These are phyloP conservation scores for Eremobia ochroleuca DNA, from an alignment of 2,888 invertebrate species.

Conservation along the genomic window DNA sequence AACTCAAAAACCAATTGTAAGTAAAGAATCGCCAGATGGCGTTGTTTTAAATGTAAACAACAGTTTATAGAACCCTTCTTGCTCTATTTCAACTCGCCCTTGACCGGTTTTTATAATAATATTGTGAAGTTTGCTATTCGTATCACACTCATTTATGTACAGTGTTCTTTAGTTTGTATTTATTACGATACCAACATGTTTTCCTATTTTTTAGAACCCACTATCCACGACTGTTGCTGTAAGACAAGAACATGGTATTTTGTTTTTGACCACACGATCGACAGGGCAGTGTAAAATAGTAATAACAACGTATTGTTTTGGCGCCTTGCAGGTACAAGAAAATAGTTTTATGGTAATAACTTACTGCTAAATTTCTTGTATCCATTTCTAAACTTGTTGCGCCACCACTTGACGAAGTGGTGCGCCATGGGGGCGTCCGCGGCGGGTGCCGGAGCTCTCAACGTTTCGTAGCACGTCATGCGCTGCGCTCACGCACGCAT, in stretches of 20 bases:
- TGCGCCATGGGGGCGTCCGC: conserved; percentile 93
- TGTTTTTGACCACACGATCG: neutral
- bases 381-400: conserved; percentile 94
- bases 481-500: conserved; percentile 91
- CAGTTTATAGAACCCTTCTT: conserved; percentile 59
- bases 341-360: conserved; percentile 67
- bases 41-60: conserved; percentile 60
- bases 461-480: conserved; percentile 91
- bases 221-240: neutral
- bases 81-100: conserved; percentile 66
- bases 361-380: conserved; percentile 94
- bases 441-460: conserved; percentile 91
- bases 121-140: conserved; percentile 44
- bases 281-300: neutral
- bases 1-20: conserved; percentile 7
- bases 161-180: conserved; percentile 29
- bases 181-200: conserved; percentile 1
- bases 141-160: conserved; percentile 23
- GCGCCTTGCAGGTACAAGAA: neutral
- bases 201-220: conserved; percentile 17
- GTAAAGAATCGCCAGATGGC: conserved; percentile 51
- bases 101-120: conserved; percentile 64
- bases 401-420: conserved; percentile 95
- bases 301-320: conserved; percentile 20
- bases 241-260: conserved; percentile 7